Evolutionary conservation across 2,797 vertebrate species (phyloP).

Genomic region (Urophycis tenuis): DNA sequence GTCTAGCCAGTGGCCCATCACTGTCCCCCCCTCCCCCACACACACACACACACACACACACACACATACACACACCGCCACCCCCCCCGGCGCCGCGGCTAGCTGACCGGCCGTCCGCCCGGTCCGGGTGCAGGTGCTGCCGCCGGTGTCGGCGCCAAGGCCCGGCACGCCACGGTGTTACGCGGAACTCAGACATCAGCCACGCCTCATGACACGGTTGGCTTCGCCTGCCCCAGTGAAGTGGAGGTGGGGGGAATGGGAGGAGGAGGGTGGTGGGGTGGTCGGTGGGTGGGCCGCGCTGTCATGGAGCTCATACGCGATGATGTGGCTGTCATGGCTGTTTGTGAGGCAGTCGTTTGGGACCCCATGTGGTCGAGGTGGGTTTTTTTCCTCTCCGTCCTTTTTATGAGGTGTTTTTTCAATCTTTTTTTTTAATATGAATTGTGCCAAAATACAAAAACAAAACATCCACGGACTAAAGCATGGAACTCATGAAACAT

Average conservation of each 20-base stretch:
- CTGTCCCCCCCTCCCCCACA: slow-evolving; percentile 22
- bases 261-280: slow-evolving; percentile 27
- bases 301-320: neutral
- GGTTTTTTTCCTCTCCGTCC: neutral
- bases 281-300: slow-evolving; percentile 20
- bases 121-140: slow-evolving; percentile 48
- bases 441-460: neutral
- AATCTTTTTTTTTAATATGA: no score
- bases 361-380: neutral
- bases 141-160: slow-evolving; percentile 37
- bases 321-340: neutral
- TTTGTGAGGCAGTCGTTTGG: neutral
- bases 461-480: slow-evolving; percentile 2
- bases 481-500: slow-evolving; percentile 45
- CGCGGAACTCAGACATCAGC: slow-evolving; percentile 41
- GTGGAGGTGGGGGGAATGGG: slow-evolving; percentile 17
- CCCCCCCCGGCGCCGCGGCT: slow-evolving; percentile 6
- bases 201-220: slow-evolving; percentile 41
- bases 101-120: no score
- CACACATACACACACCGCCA: no score
- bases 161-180: slow-evolving; percentile 32
- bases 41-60: no score
- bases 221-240: slow-evolving; percentile 28
- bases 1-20: slow-evolving; percentile 13
- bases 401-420: slow-evolving; percentile 14